Evolutionary conservation across 53 echinoderm and acorn worm species (phyloP).

Genomic region (Antedon mediterranea): DNA sequence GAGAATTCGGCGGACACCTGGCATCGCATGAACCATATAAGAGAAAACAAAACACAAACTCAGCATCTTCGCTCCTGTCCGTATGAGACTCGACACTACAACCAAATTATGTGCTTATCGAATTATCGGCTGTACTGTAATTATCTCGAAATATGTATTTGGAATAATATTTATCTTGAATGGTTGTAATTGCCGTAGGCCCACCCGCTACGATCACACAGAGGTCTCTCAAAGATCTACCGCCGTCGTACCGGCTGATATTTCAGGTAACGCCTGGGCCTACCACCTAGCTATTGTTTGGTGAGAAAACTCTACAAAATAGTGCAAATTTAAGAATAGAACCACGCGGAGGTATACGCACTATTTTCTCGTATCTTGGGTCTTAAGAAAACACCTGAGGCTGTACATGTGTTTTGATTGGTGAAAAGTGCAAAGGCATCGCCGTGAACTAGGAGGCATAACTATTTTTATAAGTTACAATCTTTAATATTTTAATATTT

Average conservation of each 20-base stretch:
- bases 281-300: neutral
- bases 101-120: neutral
- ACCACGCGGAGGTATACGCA: neutral
- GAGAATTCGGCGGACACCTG: neutral
- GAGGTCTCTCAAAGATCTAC: neutral
- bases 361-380: neutral
- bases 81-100: neutral
- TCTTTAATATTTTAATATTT: neutral
- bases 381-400: neutral
- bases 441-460: neutral
- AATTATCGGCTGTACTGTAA: neutral
- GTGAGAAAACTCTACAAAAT: neutral
- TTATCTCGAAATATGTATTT: neutral
- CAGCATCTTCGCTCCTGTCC: neutral
- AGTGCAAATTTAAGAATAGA: neutral
- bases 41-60: neutral
- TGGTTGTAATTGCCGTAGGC: neutral
- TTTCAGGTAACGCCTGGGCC: neutral
- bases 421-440: neutral
- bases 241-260: neutral
- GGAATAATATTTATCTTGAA: neutral
- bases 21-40: neutral
- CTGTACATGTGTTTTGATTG: neutral
- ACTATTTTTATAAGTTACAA: neutral
- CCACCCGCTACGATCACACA: neutral